Evolutionary conservation across 2,888 invertebrate genomes (phyloP).

Genomic region (Microdon myrmicae): DNA sequence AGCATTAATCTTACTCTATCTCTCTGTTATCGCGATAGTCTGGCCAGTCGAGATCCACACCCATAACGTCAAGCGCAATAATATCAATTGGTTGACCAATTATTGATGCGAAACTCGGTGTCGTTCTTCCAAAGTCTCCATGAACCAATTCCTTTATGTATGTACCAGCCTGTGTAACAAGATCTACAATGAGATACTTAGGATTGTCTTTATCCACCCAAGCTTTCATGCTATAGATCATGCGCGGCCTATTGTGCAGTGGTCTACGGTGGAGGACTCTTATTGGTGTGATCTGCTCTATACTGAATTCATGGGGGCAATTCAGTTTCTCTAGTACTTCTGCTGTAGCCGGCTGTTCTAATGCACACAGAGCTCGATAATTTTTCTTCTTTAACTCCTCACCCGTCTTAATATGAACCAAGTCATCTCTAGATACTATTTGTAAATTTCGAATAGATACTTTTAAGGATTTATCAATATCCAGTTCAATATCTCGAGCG

Average conservation of each 20-base stretch:
- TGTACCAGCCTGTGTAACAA: conserved; percentile 90
- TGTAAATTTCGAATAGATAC: conserved; percentile 74
- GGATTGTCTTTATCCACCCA: conserved; percentile 68
- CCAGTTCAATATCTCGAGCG: conserved; percentile 70
- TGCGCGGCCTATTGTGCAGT: conserved; percentile 74
- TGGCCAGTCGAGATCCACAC: conserved; percentile 83
- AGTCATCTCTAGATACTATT: conserved; percentile 75
- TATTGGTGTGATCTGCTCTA: conserved; percentile 88
- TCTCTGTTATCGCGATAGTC: conserved; percentile 58
- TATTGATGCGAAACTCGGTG: conserved; percentile 78
- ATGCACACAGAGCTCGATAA: conserved; percentile 83
- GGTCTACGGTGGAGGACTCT: conserved; percentile 89
- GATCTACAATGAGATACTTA: conserved; percentile 71
- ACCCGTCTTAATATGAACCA: conserved; percentile 80
- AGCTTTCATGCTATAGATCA: conserved; percentile 75
- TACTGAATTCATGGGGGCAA: conserved; percentile 67
- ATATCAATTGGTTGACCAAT: conserved; percentile 82
- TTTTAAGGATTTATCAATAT: conserved; percentile 69
- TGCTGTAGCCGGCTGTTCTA: conserved; percentile 66
- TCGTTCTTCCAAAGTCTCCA: conserved; percentile 92
- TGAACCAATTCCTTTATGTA: conserved; percentile 98
- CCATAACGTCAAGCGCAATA: conserved; percentile 88
- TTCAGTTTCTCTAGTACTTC: conserved; percentile 70
- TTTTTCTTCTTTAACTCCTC: conserved; percentile 89
- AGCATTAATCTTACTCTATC: too few species aligned